Conservation (phyloP, 2,888 invertebrate genomes). For the Amaurobius ferox region DNA sequence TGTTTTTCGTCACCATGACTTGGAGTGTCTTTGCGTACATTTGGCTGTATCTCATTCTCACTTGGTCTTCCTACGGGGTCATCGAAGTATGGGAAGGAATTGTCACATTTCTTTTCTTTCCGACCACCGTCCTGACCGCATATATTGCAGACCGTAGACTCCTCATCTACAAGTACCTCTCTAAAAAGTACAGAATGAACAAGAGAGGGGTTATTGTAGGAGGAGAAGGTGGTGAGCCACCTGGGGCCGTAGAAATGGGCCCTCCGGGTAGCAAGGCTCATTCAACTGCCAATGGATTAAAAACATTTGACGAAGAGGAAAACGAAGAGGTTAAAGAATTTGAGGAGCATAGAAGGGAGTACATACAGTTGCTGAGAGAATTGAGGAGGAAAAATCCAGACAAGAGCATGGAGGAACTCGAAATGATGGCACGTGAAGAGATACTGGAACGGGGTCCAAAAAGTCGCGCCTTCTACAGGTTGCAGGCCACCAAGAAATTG, state of each 20-base stretch:
- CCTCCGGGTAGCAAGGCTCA: constrained; percentile 76
- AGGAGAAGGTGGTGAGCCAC: constrained; percentile 82
- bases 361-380: constrained; percentile 92
- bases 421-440: constrained; percentile 94
- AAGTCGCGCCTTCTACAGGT: constrained; percentile 91
- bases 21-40: constrained; percentile 99
- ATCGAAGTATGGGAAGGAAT: constrained; percentile 99
- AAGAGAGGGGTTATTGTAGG: constrained; percentile 93
- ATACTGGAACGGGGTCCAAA: constrained; percentile 95
- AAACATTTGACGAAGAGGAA: constrained; percentile 79
- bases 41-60: constrained; percentile 97
- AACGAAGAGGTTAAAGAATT: constrained; percentile 82
- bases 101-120: constrained; percentile 97
- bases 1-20: constrained; percentile 97
- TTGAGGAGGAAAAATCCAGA: constrained; percentile 93
- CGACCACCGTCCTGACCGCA: constrained; percentile 95
- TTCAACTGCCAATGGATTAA: constrained; percentile 78
- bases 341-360: constrained; percentile 94
- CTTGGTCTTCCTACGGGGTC: constrained; percentile 88
- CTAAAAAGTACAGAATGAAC: constrained; percentile 93
- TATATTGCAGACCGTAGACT: constrained; percentile 95
- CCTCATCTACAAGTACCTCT: constrained; percentile 89
- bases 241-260: constrained; percentile 82
- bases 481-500: constrained; percentile 93
- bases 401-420: constrained; percentile 90